Evolutionary conservation across 2,888 invertebrate genomes (phyloP), one percentile per base, ranked within the genome.

Genomic region (Globia sparganii): DNA sequence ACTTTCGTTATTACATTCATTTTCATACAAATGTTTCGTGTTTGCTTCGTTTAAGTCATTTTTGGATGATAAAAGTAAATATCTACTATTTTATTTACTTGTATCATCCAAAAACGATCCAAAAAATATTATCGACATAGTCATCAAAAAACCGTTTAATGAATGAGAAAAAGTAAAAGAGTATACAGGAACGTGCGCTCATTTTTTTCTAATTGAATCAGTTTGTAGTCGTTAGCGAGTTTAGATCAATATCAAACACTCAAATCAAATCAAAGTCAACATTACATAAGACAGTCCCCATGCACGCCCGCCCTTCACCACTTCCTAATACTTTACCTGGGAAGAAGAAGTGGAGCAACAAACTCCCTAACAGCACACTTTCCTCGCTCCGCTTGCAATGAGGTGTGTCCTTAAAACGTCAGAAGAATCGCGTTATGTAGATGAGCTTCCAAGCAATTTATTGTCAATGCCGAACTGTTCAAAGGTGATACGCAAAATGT

Each of bases 371-470:
- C 43, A 43, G 13, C 43, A 13, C 43, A 13, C 5, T 21, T 25
- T 0, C 4, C 15, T 40, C 56, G 62, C 67, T 64, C 40, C 28
- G n/a, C 34, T 68, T 25, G 31, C 25, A 56, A 18, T n/a, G 13
- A 28, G 9, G 62, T 6, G 46, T 73, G n/a, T 28, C 31, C 11
- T 58, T 6, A 58, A 40, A 61, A 72, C 21, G 3, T 15, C 59
- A n/a, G 11, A 34, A 72, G n/a, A 46, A n/a, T 40, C 56, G 11
- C 46, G 31, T 67, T 73, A 67, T 67, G 66, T 62, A 49, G 56
- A 79, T 79, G 59, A 73, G 56, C 31, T 79, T 72, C 66, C 66
- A 67, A 72, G 71, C 58, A 65, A 78, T 49, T 77, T 61, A 59
- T 53, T 72, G 28, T n/a, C 37, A 56, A 49, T 40, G n/a, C 18